Evolutionary conservation across 2,797 vertebrate genomes (phyloP), one percentile per base, ranked within the genome.

Genomic region (Cyclopterus lumpus): DNA sequence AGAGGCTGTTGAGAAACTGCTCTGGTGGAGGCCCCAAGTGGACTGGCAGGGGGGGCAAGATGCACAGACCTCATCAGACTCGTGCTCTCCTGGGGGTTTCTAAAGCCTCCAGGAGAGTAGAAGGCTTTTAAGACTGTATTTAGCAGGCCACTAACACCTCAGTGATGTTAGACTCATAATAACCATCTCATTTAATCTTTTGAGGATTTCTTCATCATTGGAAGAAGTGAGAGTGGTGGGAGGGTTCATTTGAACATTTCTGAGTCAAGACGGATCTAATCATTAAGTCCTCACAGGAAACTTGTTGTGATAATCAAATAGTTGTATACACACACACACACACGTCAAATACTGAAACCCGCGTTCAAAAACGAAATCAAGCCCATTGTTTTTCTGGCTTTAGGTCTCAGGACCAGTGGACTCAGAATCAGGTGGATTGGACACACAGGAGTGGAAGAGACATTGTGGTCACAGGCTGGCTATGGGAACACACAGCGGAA

Each of bases 1-100:
- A 88, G 90, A 92, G 86, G 90, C 91, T 87, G 90, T 91, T 94
- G 89, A 94, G 79, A 77, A 79, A 75, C 81, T 67, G 88, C 87
- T 64, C 80, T 80, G 82, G 77, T 71, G 36, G 36, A 75, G 62
- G 81, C 71, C 77, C 77, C 2, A 24, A 70, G 48, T 26, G 74
- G 83, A 82, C 63, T 48, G 67, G 71, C 75, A 67, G 60, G 71
- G 69, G 30, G 40, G 72, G 61, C 42, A 8, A 40, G 58, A 36
- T 55, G 74, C 16, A 65, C 44, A 73, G 40, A 63, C 59, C 59
- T 66, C 71, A 53, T 22, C 38, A 48, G 36, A 53, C 63, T 79
- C 44, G 8, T 46, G 18, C 18, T 20, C 75, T 80, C 55, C 73
- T 75, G 81, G 76, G 81, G 79, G 59, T 57, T 75, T 55, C 10